These are phyloP conservation scores for Eristalis arbustorum DNA, from an alignment of 2,888 invertebrate genomes.

Conservation along the genomic window DNA sequence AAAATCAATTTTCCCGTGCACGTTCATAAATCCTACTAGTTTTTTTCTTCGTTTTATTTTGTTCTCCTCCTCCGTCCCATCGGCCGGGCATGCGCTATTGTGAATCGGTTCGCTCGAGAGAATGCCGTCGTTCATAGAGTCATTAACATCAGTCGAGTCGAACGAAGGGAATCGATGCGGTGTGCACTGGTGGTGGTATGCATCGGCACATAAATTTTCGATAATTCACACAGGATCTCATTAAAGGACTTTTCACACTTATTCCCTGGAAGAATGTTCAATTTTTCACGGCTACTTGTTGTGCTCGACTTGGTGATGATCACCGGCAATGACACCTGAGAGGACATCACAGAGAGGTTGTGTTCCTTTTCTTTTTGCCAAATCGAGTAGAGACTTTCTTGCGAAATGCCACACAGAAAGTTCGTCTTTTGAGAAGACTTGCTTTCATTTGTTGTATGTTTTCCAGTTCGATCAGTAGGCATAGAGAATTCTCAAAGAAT, in stretches of 20 bases:
- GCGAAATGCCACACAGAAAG: slow-evolving; percentile 4
- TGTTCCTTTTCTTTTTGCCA: slow-evolving; percentile 27
- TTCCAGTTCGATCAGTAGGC: background rate
- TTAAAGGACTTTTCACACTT: slow-evolving; percentile 55
- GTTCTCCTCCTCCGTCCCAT: background rate
- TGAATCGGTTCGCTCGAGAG: slow-evolving; percentile 39
- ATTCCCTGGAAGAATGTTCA: slow-evolving; percentile 28
- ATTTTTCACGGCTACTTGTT: slow-evolving; percentile 67
- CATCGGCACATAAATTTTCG: slow-evolving; percentile 54
- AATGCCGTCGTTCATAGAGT: slow-evolving; percentile 67
- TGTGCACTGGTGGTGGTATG: background rate
- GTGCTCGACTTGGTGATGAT: slow-evolving; percentile 41
- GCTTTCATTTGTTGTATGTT: background rate
- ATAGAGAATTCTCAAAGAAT: background rate
- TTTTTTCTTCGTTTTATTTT: background rate
- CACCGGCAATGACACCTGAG: slow-evolving; percentile 1
- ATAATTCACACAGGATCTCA: slow-evolving; percentile 65
- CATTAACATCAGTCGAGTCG: slow-evolving; percentile 59
- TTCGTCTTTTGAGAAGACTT: background rate
- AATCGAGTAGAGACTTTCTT: background rate
- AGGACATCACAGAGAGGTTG: background rate
- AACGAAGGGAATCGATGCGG: background rate
- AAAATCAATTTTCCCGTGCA: slow-evolving; percentile 64
- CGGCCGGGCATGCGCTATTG: slow-evolving; percentile 61
- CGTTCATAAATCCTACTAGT: slow-evolving; percentile 46